Evolutionary conservation across 1,140 invertebrate genomes (phyloP), one percentile per base, ranked within the genome.

Genomic region (Megalonaias nervosa): DNA sequence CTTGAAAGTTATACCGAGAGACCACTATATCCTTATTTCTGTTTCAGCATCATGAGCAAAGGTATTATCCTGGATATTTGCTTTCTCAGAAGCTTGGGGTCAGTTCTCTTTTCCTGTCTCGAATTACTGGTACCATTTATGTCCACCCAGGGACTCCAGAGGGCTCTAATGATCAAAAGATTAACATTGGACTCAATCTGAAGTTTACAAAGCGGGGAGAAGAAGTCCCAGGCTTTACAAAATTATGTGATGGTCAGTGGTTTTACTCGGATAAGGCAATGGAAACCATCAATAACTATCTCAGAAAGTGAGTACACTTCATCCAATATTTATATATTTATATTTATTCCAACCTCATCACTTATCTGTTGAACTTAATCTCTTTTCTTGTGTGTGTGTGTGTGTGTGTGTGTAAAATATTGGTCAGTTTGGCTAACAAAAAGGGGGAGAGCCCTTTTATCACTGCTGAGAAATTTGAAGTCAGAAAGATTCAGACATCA

Each of bases 181-280:
- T 94, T 31, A 98, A 99, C 87, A 93, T 99, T 55, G 98, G 97
- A 0, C 92, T 99, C 16, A 96, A 97, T 89, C 91, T 99, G 1
- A 99, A 99, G 89, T 97, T 95, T 84, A 96, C 95, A 70, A 97
- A 96, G 89, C 94, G 89, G 59, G 94, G 94, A 81, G 82, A 90
- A 69, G 88, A 91, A 81, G 92, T 97, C 0, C 93, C 94, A 48
- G 97, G 96, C 15, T 98, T 95, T 87, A 97, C 97, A 0, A 94
- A 92, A 69, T 95, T 94, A 86, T 87, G 92, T 0, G 80, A 87
- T 19, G 87, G 84, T 26, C 89, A 93, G 31, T 98, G 97, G 97
- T 88, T 93, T 13, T 98, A 97, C 87, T 96, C 97, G 2, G 82
- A 91, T n/a, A 94, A 95, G 83, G 93, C 95, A 17, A 83, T 96